Conservation (phyloP, 2,113 vertebrate species). For the Fukomys damarensis region DNA sequence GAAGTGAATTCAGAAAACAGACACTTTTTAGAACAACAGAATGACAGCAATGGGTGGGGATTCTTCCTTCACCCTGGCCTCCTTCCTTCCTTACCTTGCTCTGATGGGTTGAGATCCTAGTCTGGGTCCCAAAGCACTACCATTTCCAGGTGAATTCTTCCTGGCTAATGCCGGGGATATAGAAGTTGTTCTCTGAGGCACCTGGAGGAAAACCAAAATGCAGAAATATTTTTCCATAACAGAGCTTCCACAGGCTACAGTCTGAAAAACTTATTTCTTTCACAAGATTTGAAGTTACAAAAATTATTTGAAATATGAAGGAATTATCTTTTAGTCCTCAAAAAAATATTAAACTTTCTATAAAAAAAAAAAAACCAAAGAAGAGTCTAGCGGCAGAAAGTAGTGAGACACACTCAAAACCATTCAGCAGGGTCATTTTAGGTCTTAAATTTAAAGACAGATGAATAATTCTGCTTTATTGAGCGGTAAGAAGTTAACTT, state of each 20-base stretch:
- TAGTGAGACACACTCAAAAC: not conserved
- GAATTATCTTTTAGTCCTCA: not conserved
- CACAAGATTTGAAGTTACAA: not conserved
- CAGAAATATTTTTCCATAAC: conserved; percentile 30
- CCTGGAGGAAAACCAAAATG: conserved; percentile 86
- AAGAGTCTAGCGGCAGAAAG: not conserved
- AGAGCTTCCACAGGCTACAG: not conserved
- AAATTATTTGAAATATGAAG: not conserved
- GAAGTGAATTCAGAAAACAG: not conserved
- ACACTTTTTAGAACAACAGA: not conserved
- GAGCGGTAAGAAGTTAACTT: not conserved
- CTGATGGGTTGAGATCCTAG: conserved; percentile 94
- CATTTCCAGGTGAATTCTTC: conserved; percentile 97
- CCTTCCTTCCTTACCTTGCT: conserved; percentile 89
- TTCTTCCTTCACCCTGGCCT: not conserved
- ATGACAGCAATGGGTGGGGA: rapidly evolving
- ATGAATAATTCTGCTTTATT: not conserved
- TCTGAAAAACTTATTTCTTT: not conserved
- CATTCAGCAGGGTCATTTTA: not conserved
- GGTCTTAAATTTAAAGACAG: not conserved
- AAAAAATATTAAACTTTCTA: not conserved
- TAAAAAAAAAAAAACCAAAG: conserved; percentile 11
- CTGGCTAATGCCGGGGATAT: conserved; percentile 97
- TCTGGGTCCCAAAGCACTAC: conserved; percentile 92
- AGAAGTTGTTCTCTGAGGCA: conserved; percentile 99